These are phyloP conservation scores for Lithosia quadra DNA, from an alignment of 2,888 invertebrate species.

Conservation along the genomic window DNA sequence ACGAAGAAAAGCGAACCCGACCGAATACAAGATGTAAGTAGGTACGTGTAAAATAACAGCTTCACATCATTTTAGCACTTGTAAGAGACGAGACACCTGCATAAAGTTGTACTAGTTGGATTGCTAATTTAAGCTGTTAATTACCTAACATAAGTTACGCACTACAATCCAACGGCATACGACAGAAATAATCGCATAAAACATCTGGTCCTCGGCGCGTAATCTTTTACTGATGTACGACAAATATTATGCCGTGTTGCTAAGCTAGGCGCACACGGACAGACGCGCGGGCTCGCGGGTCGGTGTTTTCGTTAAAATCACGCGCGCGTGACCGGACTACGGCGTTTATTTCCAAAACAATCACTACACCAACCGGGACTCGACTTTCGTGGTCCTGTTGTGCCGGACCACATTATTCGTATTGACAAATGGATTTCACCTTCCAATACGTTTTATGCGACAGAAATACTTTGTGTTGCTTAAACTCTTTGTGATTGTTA, in stretches of 20 bases:
- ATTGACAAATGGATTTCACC: slow-evolving; percentile 42
- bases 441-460: slow-evolving; percentile 25
- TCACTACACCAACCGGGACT: slow-evolving; percentile 53
- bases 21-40: too few species aligned
- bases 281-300: slow-evolving; percentile 45
- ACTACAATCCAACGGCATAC: not conserved
- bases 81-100: not conserved
- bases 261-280: slow-evolving; percentile 57
- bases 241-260: slow-evolving; percentile 49
- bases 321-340: slow-evolving; percentile 77
- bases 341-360: slow-evolving; percentile 77
- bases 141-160: not conserved
- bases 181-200: slow-evolving; percentile 3
- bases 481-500: slow-evolving; percentile 8
- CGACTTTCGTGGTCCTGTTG: slow-evolving; percentile 48
- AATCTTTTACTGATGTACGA: slow-evolving; percentile 17
- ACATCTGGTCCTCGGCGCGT: slow-evolving; percentile 13
- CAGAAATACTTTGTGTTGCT: slow-evolving; percentile 29
- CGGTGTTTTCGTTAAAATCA: slow-evolving; percentile 80
- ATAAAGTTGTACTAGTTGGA: not conserved
- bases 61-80: not conserved
- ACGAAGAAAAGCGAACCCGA: too few species aligned
- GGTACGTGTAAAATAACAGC: too few species aligned
- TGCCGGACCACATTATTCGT: slow-evolving; percentile 44
- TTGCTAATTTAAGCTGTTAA: not conserved